Percentiles rank a stretch among this genome's conserved stretches.
These are phyloP conservation scores for Ylistrum balloti DNA, from an alignment of 1,140 invertebrate species.

Conservation along the genomic window DNA sequence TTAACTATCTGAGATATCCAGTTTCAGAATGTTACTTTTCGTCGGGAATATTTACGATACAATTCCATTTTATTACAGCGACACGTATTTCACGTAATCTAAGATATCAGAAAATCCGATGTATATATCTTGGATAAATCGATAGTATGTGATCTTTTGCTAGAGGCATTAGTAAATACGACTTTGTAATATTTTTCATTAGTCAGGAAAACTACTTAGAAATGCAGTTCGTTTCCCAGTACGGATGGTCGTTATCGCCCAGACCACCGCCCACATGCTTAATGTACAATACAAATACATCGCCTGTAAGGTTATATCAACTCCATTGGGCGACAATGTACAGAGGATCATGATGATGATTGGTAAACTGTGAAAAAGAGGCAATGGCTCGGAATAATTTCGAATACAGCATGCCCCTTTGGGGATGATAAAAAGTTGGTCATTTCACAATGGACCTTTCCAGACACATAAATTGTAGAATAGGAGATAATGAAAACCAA, in stretches of 20 bases:
- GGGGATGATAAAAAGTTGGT: not conserved
- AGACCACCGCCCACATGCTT: not conserved
- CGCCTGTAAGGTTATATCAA: not conserved
- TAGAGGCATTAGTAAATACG: no score
- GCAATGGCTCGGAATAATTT: not conserved
- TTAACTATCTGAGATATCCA: no score
- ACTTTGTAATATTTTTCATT: not conserved
- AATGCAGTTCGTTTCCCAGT: no score
- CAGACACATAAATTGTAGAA: not conserved
- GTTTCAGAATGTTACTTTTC: no score
- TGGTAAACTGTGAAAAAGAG: not conserved
- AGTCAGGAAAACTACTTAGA: not conserved
- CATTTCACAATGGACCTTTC: not conserved
- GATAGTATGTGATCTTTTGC: no score
- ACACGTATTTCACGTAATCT: no score
- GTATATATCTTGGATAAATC: no score
- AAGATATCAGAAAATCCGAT: no score
- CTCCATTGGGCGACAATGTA: not conserved
- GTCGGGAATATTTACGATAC: no score
- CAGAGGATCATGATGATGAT: not conserved
- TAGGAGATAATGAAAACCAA: not conserved
- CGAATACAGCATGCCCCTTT: not conserved
- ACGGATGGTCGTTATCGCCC: not conserved
- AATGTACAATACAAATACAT: not conserved
- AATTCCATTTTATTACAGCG: no score